Conservation (phyloP, 2,797 vertebrate genomes). For the Agapornis canus region DNA sequence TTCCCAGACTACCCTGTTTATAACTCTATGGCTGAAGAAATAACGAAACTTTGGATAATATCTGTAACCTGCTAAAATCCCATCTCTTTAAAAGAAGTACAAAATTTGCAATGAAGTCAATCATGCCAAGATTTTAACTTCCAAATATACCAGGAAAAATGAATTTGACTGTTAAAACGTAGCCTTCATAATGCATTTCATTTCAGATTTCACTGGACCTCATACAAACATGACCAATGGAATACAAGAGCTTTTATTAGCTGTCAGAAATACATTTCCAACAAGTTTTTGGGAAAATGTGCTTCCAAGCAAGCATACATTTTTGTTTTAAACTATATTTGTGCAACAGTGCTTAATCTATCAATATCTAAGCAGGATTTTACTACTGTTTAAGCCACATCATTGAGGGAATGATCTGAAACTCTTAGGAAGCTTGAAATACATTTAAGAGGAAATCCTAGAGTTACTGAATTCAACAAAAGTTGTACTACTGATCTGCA, state of each 20-base stretch:
- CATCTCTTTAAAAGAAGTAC: background rate
- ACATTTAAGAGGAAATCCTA: background rate
- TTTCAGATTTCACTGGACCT: slow-evolving; percentile 32
- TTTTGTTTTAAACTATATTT: background rate
- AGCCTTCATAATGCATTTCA: background rate
- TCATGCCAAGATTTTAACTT: background rate
- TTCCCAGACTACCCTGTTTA: background rate
- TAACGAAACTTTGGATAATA: background rate
- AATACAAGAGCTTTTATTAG: slow-evolving; percentile 55
- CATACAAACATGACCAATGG: slow-evolving; percentile 21
- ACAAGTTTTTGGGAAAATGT: background rate
- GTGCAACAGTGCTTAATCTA: background rate
- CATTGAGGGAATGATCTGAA: background rate
- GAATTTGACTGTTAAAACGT: background rate
- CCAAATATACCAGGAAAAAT: background rate
- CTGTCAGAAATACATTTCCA: slow-evolving; percentile 41
- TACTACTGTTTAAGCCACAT: background rate
- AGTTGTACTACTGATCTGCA: background rate
- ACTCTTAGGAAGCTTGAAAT: background rate
- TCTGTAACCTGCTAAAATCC: background rate
- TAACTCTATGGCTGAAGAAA: background rate
- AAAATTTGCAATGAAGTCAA: background rate
- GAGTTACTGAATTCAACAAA: background rate
- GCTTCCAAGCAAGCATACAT: background rate
- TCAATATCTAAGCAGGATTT: background rate